A percentile compares a stretch with the other conserved stretches of the same genome.
Evolutionary conservation across 2,888 invertebrate species (phyloP).

Genomic region (Empis stercorea): DNA sequence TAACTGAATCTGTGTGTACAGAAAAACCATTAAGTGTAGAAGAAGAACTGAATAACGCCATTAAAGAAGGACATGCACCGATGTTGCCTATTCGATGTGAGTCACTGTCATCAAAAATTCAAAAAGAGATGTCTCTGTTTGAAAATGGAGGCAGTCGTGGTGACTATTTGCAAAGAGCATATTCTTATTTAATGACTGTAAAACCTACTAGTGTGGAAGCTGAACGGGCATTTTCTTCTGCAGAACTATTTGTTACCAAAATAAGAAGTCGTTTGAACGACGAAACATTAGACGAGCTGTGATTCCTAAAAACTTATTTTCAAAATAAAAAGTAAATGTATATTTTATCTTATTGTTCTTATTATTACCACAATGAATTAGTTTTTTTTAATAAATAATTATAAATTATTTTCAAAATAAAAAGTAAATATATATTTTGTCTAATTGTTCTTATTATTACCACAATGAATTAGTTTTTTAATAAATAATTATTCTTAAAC

Average conservation of each 20-base stretch:
- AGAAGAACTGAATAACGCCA: conserved; percentile 3
- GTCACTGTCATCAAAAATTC: conserved; percentile 2
- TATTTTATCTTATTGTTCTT: not conserved
- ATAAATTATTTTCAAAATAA: too few species aligned
- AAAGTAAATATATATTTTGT: too few species aligned
- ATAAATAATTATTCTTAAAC: not conserved
- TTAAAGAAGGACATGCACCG: conserved; percentile 3
- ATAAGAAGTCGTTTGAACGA: not conserved
- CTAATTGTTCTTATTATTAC: too few species aligned
- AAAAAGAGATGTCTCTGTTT: conserved; percentile 2
- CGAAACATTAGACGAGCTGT: not conserved
- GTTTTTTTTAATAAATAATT: too few species aligned
- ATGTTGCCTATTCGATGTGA: conserved; percentile 1
- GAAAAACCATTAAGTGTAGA: conserved; percentile 3
- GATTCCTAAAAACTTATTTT: not conserved
- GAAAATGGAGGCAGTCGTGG: conserved; percentile 3
- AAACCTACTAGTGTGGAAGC: conserved; percentile 5
- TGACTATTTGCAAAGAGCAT: not conserved
- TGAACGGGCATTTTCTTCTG: too few species aligned
- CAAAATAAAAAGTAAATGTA: not conserved
- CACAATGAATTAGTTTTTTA: not conserved
- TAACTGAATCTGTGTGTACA: not conserved
- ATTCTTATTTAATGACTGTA: not conserved
- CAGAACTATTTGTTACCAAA: conserved; percentile 1
- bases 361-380: not conserved